Percentiles rank a stretch among this genome's conserved stretches.
Evolutionary conservation across 2,797 vertebrate genomes (phyloP).

Genomic region (Crotalus adamanteus): DNA sequence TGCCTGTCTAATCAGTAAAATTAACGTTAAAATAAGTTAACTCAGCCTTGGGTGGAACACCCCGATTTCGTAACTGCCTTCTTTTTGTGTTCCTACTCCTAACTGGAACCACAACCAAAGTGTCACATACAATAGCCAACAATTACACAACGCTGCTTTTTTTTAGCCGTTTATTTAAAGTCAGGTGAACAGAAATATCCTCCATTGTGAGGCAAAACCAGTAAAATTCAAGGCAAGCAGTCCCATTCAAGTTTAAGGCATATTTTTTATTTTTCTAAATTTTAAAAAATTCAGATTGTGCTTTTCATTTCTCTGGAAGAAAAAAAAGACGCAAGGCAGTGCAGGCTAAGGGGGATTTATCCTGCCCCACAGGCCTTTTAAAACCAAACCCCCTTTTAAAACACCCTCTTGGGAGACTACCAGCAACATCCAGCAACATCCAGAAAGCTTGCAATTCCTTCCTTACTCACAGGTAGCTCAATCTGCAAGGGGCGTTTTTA

Average conservation of each 20-base stretch:
- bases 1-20: neutral
- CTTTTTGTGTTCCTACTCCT: neutral
- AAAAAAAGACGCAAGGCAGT: neutral
- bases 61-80: neutral
- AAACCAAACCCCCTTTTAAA: no score
- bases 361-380: neutral
- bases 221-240: neutral
- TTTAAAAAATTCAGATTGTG: slow-evolving; percentile 25
- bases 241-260: slow-evolving; percentile 34
- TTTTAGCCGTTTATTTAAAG: slow-evolving; percentile 26
- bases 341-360: neutral
- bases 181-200: neutral
- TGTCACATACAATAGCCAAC: neutral
- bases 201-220: neutral
- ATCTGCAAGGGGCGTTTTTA: no score
- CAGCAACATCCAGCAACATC: neutral
- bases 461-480: no score
- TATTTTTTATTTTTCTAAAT: neutral
- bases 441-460: fast-evolving
- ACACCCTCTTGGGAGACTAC: neutral
- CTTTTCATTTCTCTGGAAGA: slow-evolving; percentile 1
- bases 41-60: neutral
- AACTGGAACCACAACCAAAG: neutral
- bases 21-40: neutral
- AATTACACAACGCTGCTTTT: fast-evolving